Evolutionary conservation across 2,797 vertebrate species (phyloP).

Genomic region (Adelosebastes latens): DNA sequence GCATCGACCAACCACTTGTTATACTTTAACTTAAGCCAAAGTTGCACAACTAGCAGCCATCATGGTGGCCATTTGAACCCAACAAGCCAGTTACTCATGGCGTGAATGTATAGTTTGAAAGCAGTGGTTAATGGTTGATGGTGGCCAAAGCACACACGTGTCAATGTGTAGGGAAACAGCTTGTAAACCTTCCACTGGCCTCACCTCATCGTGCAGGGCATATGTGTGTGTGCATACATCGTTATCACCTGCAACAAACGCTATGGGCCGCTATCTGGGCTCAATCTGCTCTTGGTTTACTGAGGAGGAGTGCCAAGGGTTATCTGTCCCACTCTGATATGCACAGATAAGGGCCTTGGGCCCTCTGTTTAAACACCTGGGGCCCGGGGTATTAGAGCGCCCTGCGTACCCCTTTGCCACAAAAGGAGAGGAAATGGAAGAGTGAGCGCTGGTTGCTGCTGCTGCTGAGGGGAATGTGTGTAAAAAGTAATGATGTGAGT

Average conservation of each 20-base stretch:
- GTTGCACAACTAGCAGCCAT: background rate
- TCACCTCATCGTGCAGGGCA: slow-evolving; percentile 38
- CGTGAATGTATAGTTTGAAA: background rate
- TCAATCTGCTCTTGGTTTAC: slow-evolving; percentile 81
- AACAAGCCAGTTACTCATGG: background rate
- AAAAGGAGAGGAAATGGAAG: slow-evolving; percentile 74
- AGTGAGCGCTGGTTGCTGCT: slow-evolving; percentile 51
- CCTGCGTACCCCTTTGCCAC: slow-evolving; percentile 62
- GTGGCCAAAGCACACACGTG: slow-evolving; percentile 31
- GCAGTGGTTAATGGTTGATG: slow-evolving; percentile 52
- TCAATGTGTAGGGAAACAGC: slow-evolving; percentile 28
- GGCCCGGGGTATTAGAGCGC: slow-evolving; percentile 68
- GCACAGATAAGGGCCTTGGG: slow-evolving; percentile 82
- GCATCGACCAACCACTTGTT: background rate
- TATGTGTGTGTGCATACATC: slow-evolving; percentile 45
- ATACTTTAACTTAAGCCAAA: background rate
- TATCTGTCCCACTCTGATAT: slow-evolving; percentile 86
- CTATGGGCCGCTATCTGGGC: slow-evolving; percentile 75
- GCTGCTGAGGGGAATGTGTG: slow-evolving; percentile 46
- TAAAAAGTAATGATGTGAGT: slow-evolving; percentile 52
- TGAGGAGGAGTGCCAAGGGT: slow-evolving; percentile 83
- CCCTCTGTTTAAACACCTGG: slow-evolving; percentile 79
- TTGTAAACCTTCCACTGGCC: slow-evolving; percentile 28
- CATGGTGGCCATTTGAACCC: background rate
- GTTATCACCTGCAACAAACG: slow-evolving; percentile 76